These are phyloP conservation scores for Brachionus rotundiformis DNA, from an alignment of 1,140 invertebrate genomes.

Conservation along the genomic window DNA sequence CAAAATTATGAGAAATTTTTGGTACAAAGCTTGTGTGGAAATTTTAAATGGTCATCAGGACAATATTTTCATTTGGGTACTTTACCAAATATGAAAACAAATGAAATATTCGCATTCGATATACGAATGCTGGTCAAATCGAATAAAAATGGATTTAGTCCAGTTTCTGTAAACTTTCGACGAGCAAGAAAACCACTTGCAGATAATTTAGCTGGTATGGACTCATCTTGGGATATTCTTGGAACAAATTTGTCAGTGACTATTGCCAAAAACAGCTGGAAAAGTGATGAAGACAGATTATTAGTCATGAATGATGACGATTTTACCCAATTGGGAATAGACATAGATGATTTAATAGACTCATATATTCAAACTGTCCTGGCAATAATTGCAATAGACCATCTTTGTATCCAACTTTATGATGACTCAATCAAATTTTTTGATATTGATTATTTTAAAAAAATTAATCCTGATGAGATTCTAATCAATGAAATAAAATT, in stretches of 20 bases:
- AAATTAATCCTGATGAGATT: slow-evolving; percentile 23
- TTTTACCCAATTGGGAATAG: neutral
- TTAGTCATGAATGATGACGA: slow-evolving; percentile 13
- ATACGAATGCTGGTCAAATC: neutral
- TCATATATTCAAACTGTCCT: slow-evolving; percentile 4
- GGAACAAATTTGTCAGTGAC: slow-evolving; percentile 30
- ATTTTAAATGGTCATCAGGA: slow-evolving; percentile 38
- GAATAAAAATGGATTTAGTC: slow-evolving; percentile 18
- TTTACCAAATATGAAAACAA: neutral
- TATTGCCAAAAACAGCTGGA: neutral
- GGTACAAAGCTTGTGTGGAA: slow-evolving; percentile 14
- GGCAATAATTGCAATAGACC: slow-evolving; percentile 20
- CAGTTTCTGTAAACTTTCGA: slow-evolving; percentile 15
- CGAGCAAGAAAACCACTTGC: slow-evolving; percentile 4
- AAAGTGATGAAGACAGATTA: slow-evolving; percentile 11
- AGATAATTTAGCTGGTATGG: neutral
- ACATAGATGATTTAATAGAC: slow-evolving; percentile 22
- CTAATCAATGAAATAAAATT: slow-evolving; percentile 17
- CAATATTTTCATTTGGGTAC: slow-evolving; percentile 27
- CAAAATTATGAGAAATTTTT: slow-evolving; percentile 35
- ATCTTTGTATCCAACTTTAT: neutral
- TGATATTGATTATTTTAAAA: slow-evolving; percentile 40
- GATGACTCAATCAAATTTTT: neutral
- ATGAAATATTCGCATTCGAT: slow-evolving; percentile 31
- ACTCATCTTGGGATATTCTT: slow-evolving; percentile 8